Conservation (phyloP, 2,888 invertebrate species). For the Synergus itoensis region DNA sequence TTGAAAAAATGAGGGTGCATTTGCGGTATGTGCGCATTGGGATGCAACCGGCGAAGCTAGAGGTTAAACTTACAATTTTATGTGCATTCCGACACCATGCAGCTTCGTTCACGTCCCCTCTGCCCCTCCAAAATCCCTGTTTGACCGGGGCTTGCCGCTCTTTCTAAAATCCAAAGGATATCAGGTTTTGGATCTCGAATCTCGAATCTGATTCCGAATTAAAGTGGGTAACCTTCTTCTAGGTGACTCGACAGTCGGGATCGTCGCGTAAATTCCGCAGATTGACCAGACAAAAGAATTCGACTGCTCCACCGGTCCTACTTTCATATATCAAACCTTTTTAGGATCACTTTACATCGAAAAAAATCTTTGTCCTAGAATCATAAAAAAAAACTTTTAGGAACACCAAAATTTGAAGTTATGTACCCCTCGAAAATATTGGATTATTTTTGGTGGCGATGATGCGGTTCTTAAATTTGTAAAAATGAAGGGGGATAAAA, state of each 20-base stretch:
- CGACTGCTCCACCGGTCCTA: neutral
- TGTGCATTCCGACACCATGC: conserved; percentile 66
- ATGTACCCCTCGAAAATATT: no score
- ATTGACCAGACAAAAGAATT: conserved; percentile 36
- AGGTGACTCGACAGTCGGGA: conserved; percentile 34
- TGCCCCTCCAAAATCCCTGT: conserved; percentile 51
- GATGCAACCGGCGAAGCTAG: conserved; percentile 47
- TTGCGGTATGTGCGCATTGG: conserved; percentile 50
- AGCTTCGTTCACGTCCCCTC: conserved; percentile 55
- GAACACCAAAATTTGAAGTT: no score
- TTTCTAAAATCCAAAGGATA: conserved; percentile 60
- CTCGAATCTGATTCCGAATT: conserved; percentile 65
- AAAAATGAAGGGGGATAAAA: neutral
- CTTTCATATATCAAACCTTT: conserved; percentile 7
- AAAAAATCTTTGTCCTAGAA: neutral
- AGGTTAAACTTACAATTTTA: conserved; percentile 70
- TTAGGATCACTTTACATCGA: neutral
- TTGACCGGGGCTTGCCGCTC: conserved; percentile 47
- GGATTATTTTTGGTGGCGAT: no score
- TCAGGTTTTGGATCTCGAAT: conserved; percentile 68
- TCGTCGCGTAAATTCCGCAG: conserved; percentile 25
- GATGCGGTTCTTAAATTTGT: neutral
- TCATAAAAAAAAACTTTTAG: neutral
- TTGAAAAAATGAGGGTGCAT: conserved; percentile 43
- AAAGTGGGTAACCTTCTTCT: conserved; percentile 67